A percentile compares a stretch with the other conserved stretches of the same genome.
Conservation (phyloP, 2,797 vertebrate species). For the Pelodytes ibericus region DNA sequence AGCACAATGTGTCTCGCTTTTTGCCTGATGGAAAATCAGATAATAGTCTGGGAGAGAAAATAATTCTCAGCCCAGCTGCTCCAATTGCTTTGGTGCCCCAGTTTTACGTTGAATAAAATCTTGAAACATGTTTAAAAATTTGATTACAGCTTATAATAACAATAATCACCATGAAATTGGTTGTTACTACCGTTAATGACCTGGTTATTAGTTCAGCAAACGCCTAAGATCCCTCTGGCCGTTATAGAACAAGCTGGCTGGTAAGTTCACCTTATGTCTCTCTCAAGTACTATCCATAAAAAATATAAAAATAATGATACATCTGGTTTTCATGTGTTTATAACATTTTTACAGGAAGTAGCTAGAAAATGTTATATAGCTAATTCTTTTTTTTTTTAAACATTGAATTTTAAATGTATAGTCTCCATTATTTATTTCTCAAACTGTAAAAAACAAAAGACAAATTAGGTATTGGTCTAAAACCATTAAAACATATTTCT, state of each 20-base stretch:
- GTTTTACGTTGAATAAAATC: conserved; percentile 67
- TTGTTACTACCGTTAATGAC: conserved; percentile 75
- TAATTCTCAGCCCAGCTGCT: conserved; percentile 73
- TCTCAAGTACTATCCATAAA: conserved; percentile 46
- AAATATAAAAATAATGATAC: conserved; percentile 33
- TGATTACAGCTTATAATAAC: conserved; percentile 73
- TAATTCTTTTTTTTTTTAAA: not conserved
- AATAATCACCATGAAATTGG: conserved; percentile 78
- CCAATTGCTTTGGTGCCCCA: conserved; percentile 64
- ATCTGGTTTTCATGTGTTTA: conserved; percentile 36
- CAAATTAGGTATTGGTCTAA: too few species aligned
- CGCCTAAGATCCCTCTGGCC: conserved; percentile 63
- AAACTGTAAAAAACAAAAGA: too few species aligned
- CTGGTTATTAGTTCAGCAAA: conserved; percentile 66
- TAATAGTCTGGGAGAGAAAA: conserved; percentile 74
- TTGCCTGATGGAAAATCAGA: conserved; percentile 76
- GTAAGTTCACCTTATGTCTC: conserved; percentile 63
- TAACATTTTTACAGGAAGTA: conserved; percentile 3
- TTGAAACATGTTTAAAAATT: conserved; percentile 72
- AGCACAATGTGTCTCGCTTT: conserved; percentile 73
- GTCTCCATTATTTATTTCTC: too few species aligned
- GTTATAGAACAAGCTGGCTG: conserved; percentile 66
- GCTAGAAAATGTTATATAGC: not conserved
- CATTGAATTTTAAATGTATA: too few species aligned
- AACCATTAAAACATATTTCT: too few species aligned